Evolutionary conservation across 2,113 vertebrate species (phyloP), one percentile per base, ranked within the genome.

Genomic region (Sapajus apella): DNA sequence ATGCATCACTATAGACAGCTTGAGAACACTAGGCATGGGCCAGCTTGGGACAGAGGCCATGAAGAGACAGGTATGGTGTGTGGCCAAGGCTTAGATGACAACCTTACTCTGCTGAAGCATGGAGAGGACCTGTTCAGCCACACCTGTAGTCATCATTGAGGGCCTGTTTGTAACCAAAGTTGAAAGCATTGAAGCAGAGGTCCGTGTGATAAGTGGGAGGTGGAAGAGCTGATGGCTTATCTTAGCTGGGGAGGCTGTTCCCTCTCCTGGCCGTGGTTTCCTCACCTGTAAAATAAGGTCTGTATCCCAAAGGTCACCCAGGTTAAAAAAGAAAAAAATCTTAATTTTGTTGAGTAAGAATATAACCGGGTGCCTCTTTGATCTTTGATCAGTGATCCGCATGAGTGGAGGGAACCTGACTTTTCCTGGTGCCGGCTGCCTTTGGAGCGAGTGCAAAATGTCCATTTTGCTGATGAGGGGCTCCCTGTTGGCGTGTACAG

Each of bases 301-400:
- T 37, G 7, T 43, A 76, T 87, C 40, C 61, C 72, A 85, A 85
- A 82, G 79, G 76, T 92, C 81, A 52, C 77, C 73, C 30, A 17
- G 20, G 55, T 32, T 96, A 84, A 87, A 23, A 21, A 79, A 6
- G 43, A 43, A 52, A 76, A 45, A 76, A 32, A 40, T n/a, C 70
- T 75, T 58, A 66, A n/a, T 55, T 35, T 90, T 90, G 87, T 95
- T 84, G 87, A 82, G 47, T 90, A 96, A 97, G 90, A 97, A 95
- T 89, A 77, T 93, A 94, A 86, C 93, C 56, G 17, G 21, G 82
- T 94, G 66, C 77, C 58, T 97, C 35, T 92, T 92, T 90, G 94
- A 73, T 92, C 96, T 96, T 92, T 94, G 93, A 72, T 92, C 70
- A n/a, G 43, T 52, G 70, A 96, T 87, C 79, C 0, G 5, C 66